Conservation (phyloP, 2,797 vertebrate genomes). For the Atherinosoma microstoma region DNA sequence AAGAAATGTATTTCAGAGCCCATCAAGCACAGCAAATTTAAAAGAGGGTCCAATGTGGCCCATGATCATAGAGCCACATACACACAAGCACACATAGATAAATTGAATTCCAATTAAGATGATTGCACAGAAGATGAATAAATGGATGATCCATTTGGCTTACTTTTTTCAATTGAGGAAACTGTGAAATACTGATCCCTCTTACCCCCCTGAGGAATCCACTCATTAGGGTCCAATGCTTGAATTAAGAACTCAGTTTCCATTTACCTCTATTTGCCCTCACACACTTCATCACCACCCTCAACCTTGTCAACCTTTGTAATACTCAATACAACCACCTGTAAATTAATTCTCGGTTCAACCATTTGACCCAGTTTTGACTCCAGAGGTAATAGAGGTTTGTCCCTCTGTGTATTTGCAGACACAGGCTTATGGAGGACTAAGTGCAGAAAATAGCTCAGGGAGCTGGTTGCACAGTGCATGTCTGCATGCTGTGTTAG, state of each 20-base stretch:
- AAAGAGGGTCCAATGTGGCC: slow-evolving; percentile 59
- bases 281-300: slow-evolving; percentile 37
- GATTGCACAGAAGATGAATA: slow-evolving; percentile 68
- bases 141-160: slow-evolving; percentile 68
- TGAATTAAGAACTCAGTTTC: slow-evolving; percentile 57
- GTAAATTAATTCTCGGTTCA: slow-evolving; percentile 84
- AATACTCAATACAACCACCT: slow-evolving; percentile 70
- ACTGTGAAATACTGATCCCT: slow-evolving; percentile 61
- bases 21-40: slow-evolving; percentile 72
- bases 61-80: slow-evolving; percentile 41
- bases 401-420: slow-evolving; percentile 47
- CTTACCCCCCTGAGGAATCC: slow-evolving; percentile 57
- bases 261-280: slow-evolving; percentile 36
- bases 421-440: slow-evolving; percentile 18
- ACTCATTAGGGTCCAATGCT: slow-evolving; percentile 64
- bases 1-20: slow-evolving; percentile 80
- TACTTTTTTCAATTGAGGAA: slow-evolving; percentile 72
- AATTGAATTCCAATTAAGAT: slow-evolving; percentile 84
- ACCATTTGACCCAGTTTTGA: slow-evolving; percentile 69
- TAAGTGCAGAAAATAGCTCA: slow-evolving; percentile 28
- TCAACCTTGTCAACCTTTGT: slow-evolving; percentile 80
- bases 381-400: slow-evolving; percentile 59
- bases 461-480: not conserved
- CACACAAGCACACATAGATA: slow-evolving; percentile 46
- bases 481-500: not conserved